Percentiles rank a stretch among this genome's conserved stretches.
phyloP scores from a whole-genome alignment of 2,797 vertebrate genomes.

The Acestrorhynchus altus region DNA sequence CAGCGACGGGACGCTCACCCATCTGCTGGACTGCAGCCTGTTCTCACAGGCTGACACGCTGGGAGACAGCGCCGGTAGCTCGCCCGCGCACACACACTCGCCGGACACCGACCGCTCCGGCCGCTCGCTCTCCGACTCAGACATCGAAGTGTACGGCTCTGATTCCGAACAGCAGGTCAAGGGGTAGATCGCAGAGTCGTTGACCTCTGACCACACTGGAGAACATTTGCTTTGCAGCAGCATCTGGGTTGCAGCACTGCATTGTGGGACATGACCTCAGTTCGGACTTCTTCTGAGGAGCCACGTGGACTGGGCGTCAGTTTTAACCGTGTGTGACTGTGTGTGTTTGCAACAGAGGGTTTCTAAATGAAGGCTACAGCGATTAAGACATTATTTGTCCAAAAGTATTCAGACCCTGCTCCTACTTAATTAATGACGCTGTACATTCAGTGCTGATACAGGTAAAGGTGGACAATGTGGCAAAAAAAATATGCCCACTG shows the following conservation, averaged over 20 bases:
- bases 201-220: background rate
- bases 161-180: conserved; percentile 88
- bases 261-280: background rate
- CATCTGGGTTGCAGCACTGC: background rate
- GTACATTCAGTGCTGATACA: background rate
- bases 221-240: background rate
- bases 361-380: background rate
- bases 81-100: conserved; percentile 78
- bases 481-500: no score
- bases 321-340: background rate
- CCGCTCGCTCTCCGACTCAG: conserved; percentile 91
- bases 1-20: conserved; percentile 80
- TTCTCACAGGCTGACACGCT: conserved; percentile 96
- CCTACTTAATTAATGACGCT: background rate
- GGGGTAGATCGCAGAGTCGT: conserved; percentile 44
- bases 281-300: background rate
- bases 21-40: conserved; percentile 87
- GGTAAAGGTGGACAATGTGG: no score
- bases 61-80: conserved; percentile 88
- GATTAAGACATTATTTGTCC: background rate
- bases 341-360: background rate
- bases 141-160: conserved; percentile 89
- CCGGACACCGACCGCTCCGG: conserved; percentile 87
- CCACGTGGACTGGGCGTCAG: background rate
- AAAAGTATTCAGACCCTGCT: background rate